Evolutionary conservation across 2,113 vertebrate species (phyloP).

Genomic region (Carassius gibelio): DNA sequence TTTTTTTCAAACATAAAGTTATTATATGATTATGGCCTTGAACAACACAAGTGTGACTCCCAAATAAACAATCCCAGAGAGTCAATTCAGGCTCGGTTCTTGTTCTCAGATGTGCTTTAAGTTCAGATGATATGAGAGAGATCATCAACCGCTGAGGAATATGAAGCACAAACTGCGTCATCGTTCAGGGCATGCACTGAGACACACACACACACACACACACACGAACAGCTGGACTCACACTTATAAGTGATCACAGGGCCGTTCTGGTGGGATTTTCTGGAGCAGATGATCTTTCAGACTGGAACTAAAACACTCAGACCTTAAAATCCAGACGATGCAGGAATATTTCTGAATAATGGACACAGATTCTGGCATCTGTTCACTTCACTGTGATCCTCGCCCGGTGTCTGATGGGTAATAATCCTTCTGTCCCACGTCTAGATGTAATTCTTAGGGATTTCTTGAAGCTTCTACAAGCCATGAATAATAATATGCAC

Average conservation of each 20-base stretch:
- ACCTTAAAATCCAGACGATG: not conserved
- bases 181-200: not conserved
- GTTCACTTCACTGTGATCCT: conserved; percentile 13
- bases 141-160: not conserved
- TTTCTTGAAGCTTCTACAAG: not conserved
- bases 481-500: not conserved
- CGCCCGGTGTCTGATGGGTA: not conserved
- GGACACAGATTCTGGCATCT: not conserved
- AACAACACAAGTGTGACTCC: no score
- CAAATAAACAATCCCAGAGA: no score
- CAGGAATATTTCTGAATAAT: not conserved
- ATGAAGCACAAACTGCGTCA: not conserved
- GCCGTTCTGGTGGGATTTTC: not conserved
- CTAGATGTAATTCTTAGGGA: not conserved
- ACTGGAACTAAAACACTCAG: not conserved
- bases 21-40: no score
- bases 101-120: no score
- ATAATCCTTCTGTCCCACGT: not conserved
- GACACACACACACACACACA: not conserved
- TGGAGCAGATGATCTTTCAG: not conserved
- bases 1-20: no score
- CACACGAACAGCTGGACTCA: not conserved
- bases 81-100: no score
- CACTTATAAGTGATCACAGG: not conserved
- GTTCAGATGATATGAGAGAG: no score